Conservation (phyloP, 2,797 vertebrate genomes). For the Agapornis canus region DNA sequence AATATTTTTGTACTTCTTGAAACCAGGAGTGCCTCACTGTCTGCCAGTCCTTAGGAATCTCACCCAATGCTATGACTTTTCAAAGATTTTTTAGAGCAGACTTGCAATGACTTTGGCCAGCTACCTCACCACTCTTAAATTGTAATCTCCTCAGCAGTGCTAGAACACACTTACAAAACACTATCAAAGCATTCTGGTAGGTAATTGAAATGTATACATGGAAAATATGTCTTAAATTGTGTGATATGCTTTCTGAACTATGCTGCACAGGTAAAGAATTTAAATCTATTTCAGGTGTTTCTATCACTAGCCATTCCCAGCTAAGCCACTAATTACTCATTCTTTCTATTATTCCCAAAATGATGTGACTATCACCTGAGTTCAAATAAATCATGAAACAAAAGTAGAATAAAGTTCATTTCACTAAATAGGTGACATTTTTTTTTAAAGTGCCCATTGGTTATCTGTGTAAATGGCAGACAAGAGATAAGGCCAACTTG, state of each 20-base stretch:
- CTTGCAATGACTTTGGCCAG: neutral
- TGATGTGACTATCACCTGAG: neutral
- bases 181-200: neutral
- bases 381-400: neutral
- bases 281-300: neutral
- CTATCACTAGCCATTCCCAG: neutral
- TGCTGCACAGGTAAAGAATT: neutral
- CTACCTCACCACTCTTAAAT: neutral
- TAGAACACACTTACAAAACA: neutral
- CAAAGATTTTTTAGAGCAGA: neutral
- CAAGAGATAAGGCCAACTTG: neutral
- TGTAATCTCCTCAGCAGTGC: neutral
- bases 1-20: neutral
- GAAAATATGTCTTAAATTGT: neutral
- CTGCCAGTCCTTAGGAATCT: neutral
- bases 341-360: neutral
- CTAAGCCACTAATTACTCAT: neutral
- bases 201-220: neutral
- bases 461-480: neutral
- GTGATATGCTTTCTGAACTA: neutral
- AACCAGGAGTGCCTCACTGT: neutral
- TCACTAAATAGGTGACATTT: neutral
- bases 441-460: neutral
- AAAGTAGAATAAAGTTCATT: neutral
- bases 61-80: neutral